Conservation (phyloP, 2,113 vertebrate genomes). For the Hippocampus comes region DNA sequence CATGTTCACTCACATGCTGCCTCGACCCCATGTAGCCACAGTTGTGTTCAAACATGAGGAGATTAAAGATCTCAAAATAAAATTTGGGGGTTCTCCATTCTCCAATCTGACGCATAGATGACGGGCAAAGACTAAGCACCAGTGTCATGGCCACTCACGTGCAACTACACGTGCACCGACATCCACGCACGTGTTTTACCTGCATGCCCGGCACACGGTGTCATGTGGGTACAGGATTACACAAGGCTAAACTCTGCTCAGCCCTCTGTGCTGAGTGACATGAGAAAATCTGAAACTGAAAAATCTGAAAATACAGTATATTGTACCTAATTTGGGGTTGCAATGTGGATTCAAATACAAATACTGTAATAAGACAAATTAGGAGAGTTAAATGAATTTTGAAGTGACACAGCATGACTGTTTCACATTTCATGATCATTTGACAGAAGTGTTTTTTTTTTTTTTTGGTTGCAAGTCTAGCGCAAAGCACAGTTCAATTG, state of each 20-base stretch:
- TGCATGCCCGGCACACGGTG: conserved; percentile 5
- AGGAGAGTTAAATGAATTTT: too few species aligned
- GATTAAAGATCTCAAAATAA: neutral
- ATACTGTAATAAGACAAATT: too few species aligned
- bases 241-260: conserved; percentile 15
- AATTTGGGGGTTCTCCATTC: neutral
- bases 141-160: conserved; percentile 7
- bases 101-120: neutral
- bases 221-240: conserved; percentile 46
- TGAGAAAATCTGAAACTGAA: neutral
- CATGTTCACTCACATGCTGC: conserved; percentile 7
- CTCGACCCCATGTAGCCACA: conserved; percentile 5
- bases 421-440: too few species aligned
- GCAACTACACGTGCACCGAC: conserved; percentile 18
- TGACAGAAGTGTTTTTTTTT: too few species aligned
- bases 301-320: too few species aligned
- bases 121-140: neutral
- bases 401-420: too few species aligned
- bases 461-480: too few species aligned
- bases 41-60: neutral
- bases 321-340: neutral
- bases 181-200: conserved; percentile 21
- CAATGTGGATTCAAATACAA: neutral
- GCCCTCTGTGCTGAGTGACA: conserved; percentile 4
- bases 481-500: too few species aligned